Percentiles rank a stretch among this genome's conserved stretches.
Conservation (phyloP, 2,113 vertebrate species). For the Sisor rabdophorus region DNA sequence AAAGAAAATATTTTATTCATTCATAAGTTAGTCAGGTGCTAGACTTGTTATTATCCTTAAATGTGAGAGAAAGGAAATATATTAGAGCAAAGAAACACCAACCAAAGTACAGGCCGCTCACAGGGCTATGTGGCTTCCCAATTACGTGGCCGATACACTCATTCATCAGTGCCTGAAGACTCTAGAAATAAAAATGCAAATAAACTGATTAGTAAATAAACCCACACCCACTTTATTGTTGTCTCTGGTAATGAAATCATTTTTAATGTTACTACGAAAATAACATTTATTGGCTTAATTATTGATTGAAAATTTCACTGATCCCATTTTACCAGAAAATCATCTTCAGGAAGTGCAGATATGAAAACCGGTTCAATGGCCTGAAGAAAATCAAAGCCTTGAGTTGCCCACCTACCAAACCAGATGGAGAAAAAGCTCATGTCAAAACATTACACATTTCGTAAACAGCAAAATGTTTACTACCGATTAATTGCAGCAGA, state of each 20-base stretch:
- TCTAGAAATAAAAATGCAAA: slow-evolving; percentile 69
- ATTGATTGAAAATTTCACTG: neutral
- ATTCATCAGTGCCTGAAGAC: slow-evolving; percentile 95
- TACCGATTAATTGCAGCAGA: neutral
- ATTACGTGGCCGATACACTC: slow-evolving; percentile 99
- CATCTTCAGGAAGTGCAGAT: slow-evolving; percentile 94
- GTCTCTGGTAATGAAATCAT: neutral
- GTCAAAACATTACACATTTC: neutral
- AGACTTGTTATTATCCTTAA: neutral
- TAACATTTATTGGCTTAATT: too few relatives aligned
- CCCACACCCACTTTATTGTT: neutral
- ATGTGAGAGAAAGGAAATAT: neutral
- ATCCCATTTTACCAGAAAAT: slow-evolving; percentile 85
- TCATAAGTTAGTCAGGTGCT: neutral
- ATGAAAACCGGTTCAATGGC: slow-evolving; percentile 97
- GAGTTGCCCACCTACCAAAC: slow-evolving; percentile 87
- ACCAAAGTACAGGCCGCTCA: slow-evolving; percentile 92
- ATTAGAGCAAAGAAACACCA: slow-evolving; percentile 57
- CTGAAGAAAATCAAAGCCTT: slow-evolving; percentile 98
- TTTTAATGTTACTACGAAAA: too few relatives aligned
- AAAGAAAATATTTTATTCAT: neutral
- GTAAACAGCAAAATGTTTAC: neutral
- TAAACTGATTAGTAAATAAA: slow-evolving; percentile 19
- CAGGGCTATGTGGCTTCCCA: slow-evolving; percentile 96
- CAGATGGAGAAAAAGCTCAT: slow-evolving; percentile 10